A percentile compares a stretch with the other conserved stretches of the same genome.
Conservation (phyloP, 2,113 vertebrate species). For the Phyllostomus discolor region DNA sequence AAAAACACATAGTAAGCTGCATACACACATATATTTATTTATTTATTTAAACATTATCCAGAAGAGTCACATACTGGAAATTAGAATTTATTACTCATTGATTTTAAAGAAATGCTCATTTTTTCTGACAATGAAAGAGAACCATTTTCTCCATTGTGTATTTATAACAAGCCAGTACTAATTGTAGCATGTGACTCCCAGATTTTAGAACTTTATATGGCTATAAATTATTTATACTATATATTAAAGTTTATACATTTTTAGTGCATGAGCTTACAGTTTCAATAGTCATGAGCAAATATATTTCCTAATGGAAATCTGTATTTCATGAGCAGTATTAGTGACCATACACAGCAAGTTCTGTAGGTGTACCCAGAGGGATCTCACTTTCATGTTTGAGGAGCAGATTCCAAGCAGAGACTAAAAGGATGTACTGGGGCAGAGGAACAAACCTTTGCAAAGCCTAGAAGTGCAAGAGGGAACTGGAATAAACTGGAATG, state of each 20-base stretch:
- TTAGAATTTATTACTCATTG: constrained; percentile 32
- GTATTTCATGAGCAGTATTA: background rate
- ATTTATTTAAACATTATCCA: background rate
- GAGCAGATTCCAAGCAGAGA: background rate
- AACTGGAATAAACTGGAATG: background rate
- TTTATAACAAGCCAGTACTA: constrained; percentile 1
- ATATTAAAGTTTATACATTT: background rate
- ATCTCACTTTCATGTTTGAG: background rate
- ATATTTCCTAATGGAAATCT: background rate
- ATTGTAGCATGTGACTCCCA: background rate
- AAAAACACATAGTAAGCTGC: background rate
- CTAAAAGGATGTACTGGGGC: background rate
- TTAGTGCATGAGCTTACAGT: background rate
- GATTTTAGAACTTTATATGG: constrained; percentile 34
- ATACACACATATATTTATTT: too few relatives aligned
- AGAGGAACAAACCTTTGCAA: background rate
- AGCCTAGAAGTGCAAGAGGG: background rate
- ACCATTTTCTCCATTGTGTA: background rate
- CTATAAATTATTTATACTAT: constrained; percentile 35
- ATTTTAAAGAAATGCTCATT: constrained; percentile 37
- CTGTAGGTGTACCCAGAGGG: background rate
- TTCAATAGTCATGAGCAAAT: constrained; percentile 17
- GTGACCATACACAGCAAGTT: background rate
- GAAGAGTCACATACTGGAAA: background rate
- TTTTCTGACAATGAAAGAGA: constrained; percentile 38